Percentiles rank a stretch among this genome's conserved stretches.
phyloP scores from a whole-genome alignment of 2,888 invertebrate genomes.

The Glyphotaelius pellucidus region DNA sequence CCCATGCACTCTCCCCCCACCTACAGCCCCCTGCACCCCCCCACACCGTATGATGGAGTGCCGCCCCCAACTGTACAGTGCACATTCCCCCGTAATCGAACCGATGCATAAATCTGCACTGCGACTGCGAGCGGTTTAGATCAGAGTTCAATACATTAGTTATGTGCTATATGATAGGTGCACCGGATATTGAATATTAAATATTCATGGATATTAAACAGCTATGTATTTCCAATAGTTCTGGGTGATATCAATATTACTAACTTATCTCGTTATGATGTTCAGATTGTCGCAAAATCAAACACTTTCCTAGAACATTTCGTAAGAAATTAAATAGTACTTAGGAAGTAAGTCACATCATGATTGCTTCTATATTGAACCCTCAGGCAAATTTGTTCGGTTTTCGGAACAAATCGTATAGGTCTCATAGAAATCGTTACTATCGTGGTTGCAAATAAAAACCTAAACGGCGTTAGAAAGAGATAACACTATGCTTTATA shows the following conservation, averaged over 20 bases:
- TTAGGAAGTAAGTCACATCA: no score
- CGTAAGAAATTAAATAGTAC: neutral
- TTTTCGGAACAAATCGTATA: no score
- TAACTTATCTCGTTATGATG: neutral
- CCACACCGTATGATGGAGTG: slow-evolving; percentile 23
- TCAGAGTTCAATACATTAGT: slow-evolving; percentile 2
- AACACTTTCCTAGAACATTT: neutral
- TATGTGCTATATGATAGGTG: neutral
- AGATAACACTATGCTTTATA: no score
- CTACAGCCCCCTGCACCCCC: neutral
- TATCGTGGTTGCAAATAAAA: no score
- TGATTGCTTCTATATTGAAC: no score
- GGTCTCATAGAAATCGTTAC: no score
- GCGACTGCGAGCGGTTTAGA: neutral
- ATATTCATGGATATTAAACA: neutral
- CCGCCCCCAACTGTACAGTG: neutral
- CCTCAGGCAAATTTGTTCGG: no score
- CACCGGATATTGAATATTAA: neutral
- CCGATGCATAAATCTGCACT: slow-evolving; percentile 30
- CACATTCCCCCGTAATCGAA: slow-evolving; percentile 25
- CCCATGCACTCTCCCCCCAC: neutral
- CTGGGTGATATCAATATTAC: neutral
- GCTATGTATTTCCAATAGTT: neutral
- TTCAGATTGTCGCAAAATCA: neutral
- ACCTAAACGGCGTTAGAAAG: no score